A percentile compares a stretch with the other conserved stretches of the same genome.
phyloP scores from a whole-genome alignment of 2,113 vertebrate genomes.

The Solea senegalensis region DNA sequence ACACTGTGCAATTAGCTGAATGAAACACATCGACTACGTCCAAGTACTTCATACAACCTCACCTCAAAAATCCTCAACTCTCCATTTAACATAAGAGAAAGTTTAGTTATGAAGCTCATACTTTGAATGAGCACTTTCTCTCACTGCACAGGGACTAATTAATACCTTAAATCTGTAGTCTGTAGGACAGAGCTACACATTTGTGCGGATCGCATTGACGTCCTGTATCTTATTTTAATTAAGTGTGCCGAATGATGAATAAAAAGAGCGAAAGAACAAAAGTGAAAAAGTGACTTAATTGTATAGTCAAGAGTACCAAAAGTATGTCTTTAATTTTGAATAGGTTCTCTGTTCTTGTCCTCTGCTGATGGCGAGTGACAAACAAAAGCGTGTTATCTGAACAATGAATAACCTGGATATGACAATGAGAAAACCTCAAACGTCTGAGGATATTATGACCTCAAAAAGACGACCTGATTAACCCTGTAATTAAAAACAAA shows the following conservation, averaged over 20 bases:
- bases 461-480: conserved; percentile 17
- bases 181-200: background rate
- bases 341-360: background rate
- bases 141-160: conserved; percentile 7
- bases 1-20: too few relatives aligned
- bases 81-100: background rate
- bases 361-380: background rate
- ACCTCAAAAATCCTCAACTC: too few relatives aligned
- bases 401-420: background rate
- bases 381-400: too few relatives aligned
- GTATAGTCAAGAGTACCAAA: background rate
- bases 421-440: conserved; percentile 4
- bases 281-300: too few relatives aligned
- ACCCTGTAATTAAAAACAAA: background rate
- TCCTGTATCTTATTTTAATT: background rate
- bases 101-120: background rate
- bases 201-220: background rate
- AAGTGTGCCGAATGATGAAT: background rate
- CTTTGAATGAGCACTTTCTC: background rate
- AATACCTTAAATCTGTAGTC: background rate
- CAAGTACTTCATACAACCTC: too few relatives aligned
- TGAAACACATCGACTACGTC: too few relatives aligned
- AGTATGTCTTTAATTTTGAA: background rate
- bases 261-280: background rate
- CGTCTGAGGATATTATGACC: background rate